A percentile compares a stretch with the other conserved stretches of the same genome.
These are phyloP conservation scores for Dicycla oo DNA, from an alignment of 2,888 invertebrate species.

Conservation along the genomic window DNA sequence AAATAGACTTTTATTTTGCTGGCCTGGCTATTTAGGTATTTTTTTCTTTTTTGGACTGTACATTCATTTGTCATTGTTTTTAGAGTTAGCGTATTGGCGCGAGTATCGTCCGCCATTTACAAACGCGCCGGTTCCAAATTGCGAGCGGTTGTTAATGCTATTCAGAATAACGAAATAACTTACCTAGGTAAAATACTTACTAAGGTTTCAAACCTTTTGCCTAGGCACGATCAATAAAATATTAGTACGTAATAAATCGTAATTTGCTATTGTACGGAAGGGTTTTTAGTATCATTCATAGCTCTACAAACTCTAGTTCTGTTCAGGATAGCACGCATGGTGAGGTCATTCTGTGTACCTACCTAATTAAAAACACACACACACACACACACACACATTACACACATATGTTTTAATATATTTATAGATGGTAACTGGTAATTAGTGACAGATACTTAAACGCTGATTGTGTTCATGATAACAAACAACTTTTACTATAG, in stretches of 20 bases:
- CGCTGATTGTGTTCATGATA: too few species aligned
- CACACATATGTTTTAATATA: too few species aligned
- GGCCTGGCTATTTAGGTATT: background rate
- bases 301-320: constrained; percentile 5
- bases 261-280: constrained; percentile 1
- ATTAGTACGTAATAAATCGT: constrained; percentile 18
- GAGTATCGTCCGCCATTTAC: background rate
- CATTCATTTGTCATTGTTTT: background rate
- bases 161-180: constrained; percentile 24
- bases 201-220: constrained; percentile 22
- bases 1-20: background rate
- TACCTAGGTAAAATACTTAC: constrained; percentile 30
- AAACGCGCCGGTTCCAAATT: constrained; percentile 6
- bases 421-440: too few species aligned
- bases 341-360: constrained; percentile 23
- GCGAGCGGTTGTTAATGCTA: constrained; percentile 7
- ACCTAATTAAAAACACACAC: constrained; percentile 17
- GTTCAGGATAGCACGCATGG: constrained; percentile 15
- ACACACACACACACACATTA: too few species aligned
- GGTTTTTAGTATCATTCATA: constrained; percentile 26
- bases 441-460: too few species aligned
- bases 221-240: constrained; percentile 33
- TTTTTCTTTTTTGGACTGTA: background rate
- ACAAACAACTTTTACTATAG: too few species aligned
- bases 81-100: background rate